Conservation (phyloP, 2,888 invertebrate species). For the Bellardia bayeri region DNA sequence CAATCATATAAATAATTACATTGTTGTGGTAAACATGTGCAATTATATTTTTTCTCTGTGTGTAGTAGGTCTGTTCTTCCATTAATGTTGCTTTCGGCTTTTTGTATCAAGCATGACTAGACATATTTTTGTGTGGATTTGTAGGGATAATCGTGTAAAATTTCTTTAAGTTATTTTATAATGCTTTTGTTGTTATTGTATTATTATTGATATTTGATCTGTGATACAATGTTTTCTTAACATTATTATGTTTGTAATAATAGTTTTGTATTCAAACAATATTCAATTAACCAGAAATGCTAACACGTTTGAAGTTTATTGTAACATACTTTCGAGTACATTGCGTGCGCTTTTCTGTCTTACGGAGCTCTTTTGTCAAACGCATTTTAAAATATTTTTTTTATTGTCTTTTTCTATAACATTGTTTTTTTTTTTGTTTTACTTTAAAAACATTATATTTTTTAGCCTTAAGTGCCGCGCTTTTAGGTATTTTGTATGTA, state of each 20-base stretch:
- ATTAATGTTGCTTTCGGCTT: conserved; percentile 44
- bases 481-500: conserved; percentile 35
- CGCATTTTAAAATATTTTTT: conserved; percentile 46
- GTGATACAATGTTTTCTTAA: conserved; percentile 44
- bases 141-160: conserved; percentile 44
- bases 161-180: conserved; percentile 48
- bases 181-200: neutral
- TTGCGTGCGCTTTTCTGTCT: neutral
- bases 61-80: conserved; percentile 4
- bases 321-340: neutral
- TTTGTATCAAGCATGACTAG: conserved; percentile 58
- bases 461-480: conserved; percentile 68
- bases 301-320: conserved; percentile 50
- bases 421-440: conserved; percentile 5
- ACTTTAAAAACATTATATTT: conserved; percentile 36
- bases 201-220: conserved; percentile 68
- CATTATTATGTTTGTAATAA: conserved; percentile 48
- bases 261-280: conserved; percentile 71
- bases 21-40: no score
- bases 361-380: conserved; percentile 68
- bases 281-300: conserved; percentile 71
- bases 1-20: no score
- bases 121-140: conserved; percentile 46
- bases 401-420: conserved; percentile 34
- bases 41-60: no score